phyloP scores from a whole-genome alignment of 1,140 invertebrate species.

The Mizuhopecten yessoensis region DNA sequence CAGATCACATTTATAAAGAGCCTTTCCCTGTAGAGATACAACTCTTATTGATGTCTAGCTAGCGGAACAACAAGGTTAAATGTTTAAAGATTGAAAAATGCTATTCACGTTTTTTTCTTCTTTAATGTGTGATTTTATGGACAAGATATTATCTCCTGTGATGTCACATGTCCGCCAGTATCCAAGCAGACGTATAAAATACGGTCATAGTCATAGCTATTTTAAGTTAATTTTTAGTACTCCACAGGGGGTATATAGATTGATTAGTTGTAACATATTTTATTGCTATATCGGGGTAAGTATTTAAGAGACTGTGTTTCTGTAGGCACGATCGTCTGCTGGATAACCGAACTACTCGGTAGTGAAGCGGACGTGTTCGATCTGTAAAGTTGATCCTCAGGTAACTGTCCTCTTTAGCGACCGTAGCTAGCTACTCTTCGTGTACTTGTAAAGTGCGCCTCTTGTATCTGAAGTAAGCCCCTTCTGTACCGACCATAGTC shows the following conservation, averaged over 20 bases:
- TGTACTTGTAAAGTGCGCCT: too few species aligned
- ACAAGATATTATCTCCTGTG: not conserved
- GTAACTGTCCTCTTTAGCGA: too few species aligned
- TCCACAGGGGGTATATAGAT: not conserved
- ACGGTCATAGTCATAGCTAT: not conserved
- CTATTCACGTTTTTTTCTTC: not conserved
- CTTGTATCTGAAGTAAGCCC: too few species aligned
- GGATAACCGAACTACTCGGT: too few species aligned
- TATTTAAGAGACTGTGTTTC: too few species aligned
- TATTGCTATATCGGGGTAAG: not conserved
- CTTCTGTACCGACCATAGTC: too few species aligned
- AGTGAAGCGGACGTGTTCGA: too few species aligned
- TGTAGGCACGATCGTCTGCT: too few species aligned
- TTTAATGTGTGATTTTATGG: constrained; percentile 6
- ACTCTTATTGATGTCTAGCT: not conserved
- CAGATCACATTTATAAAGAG: not conserved
- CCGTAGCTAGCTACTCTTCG: too few species aligned
- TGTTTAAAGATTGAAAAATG: constrained; percentile 24
- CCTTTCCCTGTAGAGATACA: not conserved
- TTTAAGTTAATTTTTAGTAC: not conserved
- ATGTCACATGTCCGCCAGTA: not conserved
- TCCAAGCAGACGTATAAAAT: not conserved
- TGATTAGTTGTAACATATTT: not conserved
- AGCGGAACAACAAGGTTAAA: constrained; percentile 12
- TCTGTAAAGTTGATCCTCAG: too few species aligned